A percentile compares a stretch with the other conserved stretches of the same genome.
Evolutionary conservation across 2,797 vertebrate genomes (phyloP).

Genomic region (Melanotaenia trifasciata): DNA sequence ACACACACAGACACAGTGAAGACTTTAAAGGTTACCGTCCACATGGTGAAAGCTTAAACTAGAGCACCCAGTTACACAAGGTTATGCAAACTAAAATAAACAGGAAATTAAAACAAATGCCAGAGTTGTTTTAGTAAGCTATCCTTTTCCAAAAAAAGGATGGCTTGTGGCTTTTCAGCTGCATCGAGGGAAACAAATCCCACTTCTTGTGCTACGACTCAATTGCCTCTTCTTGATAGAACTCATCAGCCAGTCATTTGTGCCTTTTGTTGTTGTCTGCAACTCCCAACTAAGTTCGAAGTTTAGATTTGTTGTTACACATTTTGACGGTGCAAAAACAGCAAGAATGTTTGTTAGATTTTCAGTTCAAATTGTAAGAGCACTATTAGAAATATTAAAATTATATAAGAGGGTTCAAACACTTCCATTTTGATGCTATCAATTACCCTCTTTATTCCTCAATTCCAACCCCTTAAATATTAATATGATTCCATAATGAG

Average conservation of each 20-base stretch:
- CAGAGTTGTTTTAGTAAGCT: conserved; percentile 36
- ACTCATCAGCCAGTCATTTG: conserved; percentile 53
- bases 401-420: conserved; percentile 77
- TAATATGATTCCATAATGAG: conserved; percentile 87
- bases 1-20: conserved; percentile 12
- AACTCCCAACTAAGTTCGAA: conserved; percentile 23
- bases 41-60: conserved; percentile 49
- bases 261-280: conserved; percentile 20
- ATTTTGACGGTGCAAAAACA: not conserved
- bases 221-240: conserved; percentile 34
- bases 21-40: conserved; percentile 74
- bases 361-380: conserved; percentile 58
- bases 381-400: conserved; percentile 72
- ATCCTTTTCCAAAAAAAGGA: conserved; percentile 28
- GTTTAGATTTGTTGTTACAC: conserved; percentile 20
- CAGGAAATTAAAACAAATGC: conserved; percentile 66
- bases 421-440: conserved; percentile 83
- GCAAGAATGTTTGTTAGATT: conserved; percentile 42
- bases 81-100: conserved; percentile 55
- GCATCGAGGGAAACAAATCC: conserved; percentile 34
- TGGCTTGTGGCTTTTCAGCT: conserved; percentile 36
- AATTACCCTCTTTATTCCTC: conserved; percentile 86
- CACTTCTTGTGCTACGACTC: conserved; percentile 45
- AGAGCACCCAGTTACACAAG: conserved; percentile 22
- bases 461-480: conserved; percentile 85